phyloP scores from a whole-genome alignment of 2,797 vertebrate species.

The Peromyscus attwateri region DNA sequence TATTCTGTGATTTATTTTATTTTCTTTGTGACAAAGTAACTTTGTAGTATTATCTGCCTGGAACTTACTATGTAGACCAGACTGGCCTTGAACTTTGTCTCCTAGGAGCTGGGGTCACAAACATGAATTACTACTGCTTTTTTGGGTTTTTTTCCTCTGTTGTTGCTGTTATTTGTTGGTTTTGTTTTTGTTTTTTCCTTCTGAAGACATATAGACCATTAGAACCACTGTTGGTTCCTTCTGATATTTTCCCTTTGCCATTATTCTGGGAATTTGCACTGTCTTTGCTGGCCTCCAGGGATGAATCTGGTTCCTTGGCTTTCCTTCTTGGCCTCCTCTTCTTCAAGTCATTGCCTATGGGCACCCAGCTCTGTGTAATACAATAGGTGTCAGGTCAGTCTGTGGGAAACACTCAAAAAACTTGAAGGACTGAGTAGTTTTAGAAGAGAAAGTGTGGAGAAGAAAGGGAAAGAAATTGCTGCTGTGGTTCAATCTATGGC shows the following conservation, averaged over 20 bases:
- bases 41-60: not conserved
- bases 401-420: not conserved
- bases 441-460: not conserved
- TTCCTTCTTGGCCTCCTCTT: conserved; percentile 1
- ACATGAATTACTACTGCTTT: not conserved
- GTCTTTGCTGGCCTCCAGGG: not conserved
- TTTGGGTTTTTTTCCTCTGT: not conserved
- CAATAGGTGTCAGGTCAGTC: fast-evolving
- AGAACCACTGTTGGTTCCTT: not conserved
- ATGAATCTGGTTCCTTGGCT: not conserved
- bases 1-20: not conserved
- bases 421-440: not conserved
- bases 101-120: not conserved
- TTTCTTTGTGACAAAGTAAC: not conserved
- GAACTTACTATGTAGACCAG: not conserved
- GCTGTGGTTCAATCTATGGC: not conserved
- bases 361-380: fast-evolving
- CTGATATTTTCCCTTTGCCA: not conserved
- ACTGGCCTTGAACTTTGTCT: not conserved
- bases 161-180: not conserved
- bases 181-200: not conserved
- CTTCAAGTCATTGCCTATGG: not conserved
- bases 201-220: not conserved
- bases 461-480: not conserved
- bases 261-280: not conserved